Conservation (phyloP, 92 coral and sea anemone genomes). For the Siderastrea radians region DNA sequence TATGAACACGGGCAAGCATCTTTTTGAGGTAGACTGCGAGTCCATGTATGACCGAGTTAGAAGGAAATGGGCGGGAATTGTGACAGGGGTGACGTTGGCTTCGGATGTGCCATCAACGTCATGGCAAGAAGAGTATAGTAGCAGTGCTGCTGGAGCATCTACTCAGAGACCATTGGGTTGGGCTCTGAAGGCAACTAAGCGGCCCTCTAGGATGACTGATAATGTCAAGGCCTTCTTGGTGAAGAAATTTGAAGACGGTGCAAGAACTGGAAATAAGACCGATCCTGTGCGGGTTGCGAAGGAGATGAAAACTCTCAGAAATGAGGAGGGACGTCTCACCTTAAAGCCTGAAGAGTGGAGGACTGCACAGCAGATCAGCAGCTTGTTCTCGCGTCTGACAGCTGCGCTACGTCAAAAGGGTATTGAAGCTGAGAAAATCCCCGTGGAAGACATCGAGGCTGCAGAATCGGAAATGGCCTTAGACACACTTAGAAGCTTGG, state of each 20-base stretch:
- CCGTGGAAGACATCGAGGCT: slow-evolving; percentile 1
- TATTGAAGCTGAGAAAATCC: no score
- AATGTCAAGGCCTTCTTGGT: slow-evolving; percentile 40
- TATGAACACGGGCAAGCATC: slow-evolving; percentile 60
- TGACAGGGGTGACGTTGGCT: slow-evolving; percentile 40
- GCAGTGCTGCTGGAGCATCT: neutral
- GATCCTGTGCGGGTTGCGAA: slow-evolving; percentile 12
- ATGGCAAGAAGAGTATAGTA: neutral
- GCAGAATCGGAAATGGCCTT: slow-evolving; percentile 18
- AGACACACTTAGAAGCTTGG: neutral
- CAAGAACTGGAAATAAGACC: slow-evolving; percentile 37
- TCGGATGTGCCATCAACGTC: slow-evolving; percentile 6
- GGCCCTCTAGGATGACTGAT: slow-evolving; percentile 40
- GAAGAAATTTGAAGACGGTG: slow-evolving; percentile 34
- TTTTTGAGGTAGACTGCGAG: slow-evolving; percentile 32
- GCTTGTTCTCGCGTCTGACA: slow-evolving; percentile 30
- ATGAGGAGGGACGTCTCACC: neutral
- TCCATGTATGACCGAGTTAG: slow-evolving; percentile 44
- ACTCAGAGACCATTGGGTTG: slow-evolving; percentile 12
- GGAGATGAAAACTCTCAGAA: slow-evolving; percentile 21
- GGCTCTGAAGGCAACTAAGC: slow-evolving; percentile 47
- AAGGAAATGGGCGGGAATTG: slow-evolving; percentile 44
- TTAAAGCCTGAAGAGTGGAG: slow-evolving; percentile 25
- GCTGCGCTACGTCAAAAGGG: slow-evolving; percentile 44
- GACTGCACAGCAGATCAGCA: slow-evolving; percentile 33